Base-by-base conservation (phyloP, 2,113 vertebrate genomes). In the Sapayoa aenigma region DNA sequence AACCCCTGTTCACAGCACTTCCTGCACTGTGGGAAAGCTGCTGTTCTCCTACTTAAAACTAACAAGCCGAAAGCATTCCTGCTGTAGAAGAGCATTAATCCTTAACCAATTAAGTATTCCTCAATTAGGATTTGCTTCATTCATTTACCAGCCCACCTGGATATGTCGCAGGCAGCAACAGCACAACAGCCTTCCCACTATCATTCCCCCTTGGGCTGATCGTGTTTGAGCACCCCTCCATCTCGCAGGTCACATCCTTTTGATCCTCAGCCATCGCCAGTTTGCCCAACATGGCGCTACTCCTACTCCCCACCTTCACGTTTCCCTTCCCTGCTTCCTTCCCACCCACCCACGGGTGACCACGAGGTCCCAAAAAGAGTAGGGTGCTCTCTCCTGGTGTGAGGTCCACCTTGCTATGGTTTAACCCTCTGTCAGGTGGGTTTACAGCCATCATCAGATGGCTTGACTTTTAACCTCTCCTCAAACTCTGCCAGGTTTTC, bases 171-270 rank as follows among this genome's bases (percentile, higher is more conserved):
- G 28, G 50, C n/a, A 24, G 30, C 15, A 49, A 39, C 18, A n/a
- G 18, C 8, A 31, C 15, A 3, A 49, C 39, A 53, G 46, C 22
- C 24, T 59, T 65, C 35, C 17, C 0, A 0, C 37, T 6, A 1
- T 11, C 27, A 2, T 21, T 53, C 19, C 21, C 60, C 41, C 52
- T 47, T 0, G 0, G 75, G 50, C 63, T 66, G 63, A 37, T 12
- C 1, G 0, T 28, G 46, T 18, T 24, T 7, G 1, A 87, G 50
- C 49, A 52, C 39, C 15, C 25, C 47, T 71, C 66, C 35, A 18
- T 1, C 50, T 71, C 68, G 74, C 35, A 41, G 16, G 0, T 27
- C 33, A 60, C 35, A 18, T 25, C n/a, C 19, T 56, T 68, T 12
- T 2, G 6, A 16, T 33, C 47, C 74, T 42, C 58, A 33, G 20